phyloP scores from a whole-genome alignment of 2,113 vertebrate genomes.

The Hippocampus comes region DNA sequence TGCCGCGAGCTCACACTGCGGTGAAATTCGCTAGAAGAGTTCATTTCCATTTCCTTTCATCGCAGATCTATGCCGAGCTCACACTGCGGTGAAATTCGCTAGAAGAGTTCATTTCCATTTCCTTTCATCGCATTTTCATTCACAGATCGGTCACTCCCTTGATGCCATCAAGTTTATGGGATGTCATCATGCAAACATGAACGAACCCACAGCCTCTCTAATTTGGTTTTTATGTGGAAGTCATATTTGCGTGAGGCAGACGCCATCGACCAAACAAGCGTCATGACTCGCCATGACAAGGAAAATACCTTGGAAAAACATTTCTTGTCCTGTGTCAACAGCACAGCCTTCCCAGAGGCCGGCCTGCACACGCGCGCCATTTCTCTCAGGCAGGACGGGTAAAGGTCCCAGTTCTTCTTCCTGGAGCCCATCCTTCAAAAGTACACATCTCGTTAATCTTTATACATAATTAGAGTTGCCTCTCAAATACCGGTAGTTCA shows the following conservation, averaged over 20 bases:
- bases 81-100: background rate
- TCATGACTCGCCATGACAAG: background rate
- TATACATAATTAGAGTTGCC: background rate
- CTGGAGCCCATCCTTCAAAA: slow-evolving; percentile 86
- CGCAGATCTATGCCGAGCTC: too few species aligned
- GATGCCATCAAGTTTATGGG: too few species aligned
- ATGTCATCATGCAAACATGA: too few species aligned
- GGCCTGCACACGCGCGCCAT: slow-evolving; percentile 90
- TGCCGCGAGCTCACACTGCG: background rate
- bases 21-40: background rate
- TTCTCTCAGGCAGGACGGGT: slow-evolving; percentile 87
- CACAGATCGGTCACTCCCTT: background rate
- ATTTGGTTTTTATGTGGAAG: background rate
- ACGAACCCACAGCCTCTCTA: background rate
- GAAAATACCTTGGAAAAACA: slow-evolving; percentile 87
- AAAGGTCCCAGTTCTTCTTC: slow-evolving; percentile 97
- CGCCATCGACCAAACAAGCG: background rate
- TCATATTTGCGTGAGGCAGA: slow-evolving; percentile 2
- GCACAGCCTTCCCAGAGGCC: slow-evolving; percentile 83
- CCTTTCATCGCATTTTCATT: background rate
- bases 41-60: background rate
- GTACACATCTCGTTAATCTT: background rate
- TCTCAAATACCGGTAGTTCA: background rate
- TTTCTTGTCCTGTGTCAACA: slow-evolving; percentile 95
- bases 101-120: background rate